Evolutionary conservation across 2,113 vertebrate genomes (phyloP), one percentile per base, ranked within the genome.

Genomic region (Piaya cayana): DNA sequence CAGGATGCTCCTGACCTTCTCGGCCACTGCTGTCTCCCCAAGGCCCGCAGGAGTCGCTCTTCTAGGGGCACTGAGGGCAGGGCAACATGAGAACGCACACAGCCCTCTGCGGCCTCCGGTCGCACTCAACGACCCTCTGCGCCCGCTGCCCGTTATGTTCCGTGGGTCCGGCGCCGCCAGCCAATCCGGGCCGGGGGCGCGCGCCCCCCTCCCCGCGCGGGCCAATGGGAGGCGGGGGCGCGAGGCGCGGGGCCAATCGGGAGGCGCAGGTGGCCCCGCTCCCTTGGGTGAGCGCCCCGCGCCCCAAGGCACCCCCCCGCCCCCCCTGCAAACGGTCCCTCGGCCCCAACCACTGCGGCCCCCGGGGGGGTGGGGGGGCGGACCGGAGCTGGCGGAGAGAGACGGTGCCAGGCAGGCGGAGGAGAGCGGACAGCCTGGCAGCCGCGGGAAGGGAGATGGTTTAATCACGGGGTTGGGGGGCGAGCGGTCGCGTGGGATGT

Each of bases 231-330:
- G 26, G 18, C 29, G 53, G 79, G 82, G 92, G 95, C 88, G 88
- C 88, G 94, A 92, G 91, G 78, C 52, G 22, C 12, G 10, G 25
- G 18, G 70, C 95, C 94, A 91, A 94, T 96, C 90, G 84, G n/a
- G 12, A 52, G 13, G 14, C 23, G 36, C 37, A 27, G 83, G 21
- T 67, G 60, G 21, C n/a, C 67, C 67, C 52, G 45, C 75, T 45
- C 64, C 87, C 53, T 58, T 3, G 30, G 1, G 58, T 11, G 62
- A 47, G 15, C 13, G 11, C n/a, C 15, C 43, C 19, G 11, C 49
- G 30, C 27, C n/a, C n/a, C n/a, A 26, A 43, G 43, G 43, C 43
- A 36, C 68, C 34, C 75, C 25, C 26, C 25, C 26, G 22, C 32
- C 49, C 72, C 39, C 60, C 9, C 5, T 1, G 34, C 64, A 68